Evolutionary conservation across 64 coral and sea anemone genomes (phyloP), one percentile per base, ranked within the genome.

Genomic region (Pocillopora damicornis): DNA sequence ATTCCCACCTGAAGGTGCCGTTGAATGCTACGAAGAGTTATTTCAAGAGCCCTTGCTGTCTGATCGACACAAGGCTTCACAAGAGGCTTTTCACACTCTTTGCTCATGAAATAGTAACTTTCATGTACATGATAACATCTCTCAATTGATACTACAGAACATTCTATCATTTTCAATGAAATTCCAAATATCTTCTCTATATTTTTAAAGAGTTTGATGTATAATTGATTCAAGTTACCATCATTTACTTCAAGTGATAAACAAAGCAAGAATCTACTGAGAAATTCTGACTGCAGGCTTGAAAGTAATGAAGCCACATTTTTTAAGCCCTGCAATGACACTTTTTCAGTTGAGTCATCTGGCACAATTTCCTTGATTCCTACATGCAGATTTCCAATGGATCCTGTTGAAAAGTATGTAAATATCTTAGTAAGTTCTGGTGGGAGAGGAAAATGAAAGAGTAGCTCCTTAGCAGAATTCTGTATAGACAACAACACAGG

Each of bases 261-360:
- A 61, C 67, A 77, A 20, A 97, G 72, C 5, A 97, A 60, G 73
- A 90, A 90, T 63, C 94, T 89, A 51, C 94, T 88, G 4, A 97
- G 77, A 51, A 97, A 83, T 77, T 93, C 94, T 58, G 94, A 97
- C 60, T 97, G 94, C 8, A 92, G 57, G 22, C 74, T 51, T 74
- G 74, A 84, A 87, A 87, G 42, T 58, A 90, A 63, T 56, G 88
- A 83, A 20, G 78, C 67, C 17, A 90, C 30, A 87, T 68, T 36
- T 93, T 93, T 97, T 4, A 97, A 89, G 25, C 60, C 82, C 75
- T 88, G 88, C 25, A 93, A 59, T 88, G 94, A 97, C 42, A 97
- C 17, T 71, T 75, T 65, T 68, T 56, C 73, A 60, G 76, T 37
- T 1, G 66, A 60, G 35, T 37, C 11, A 37, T 11, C 74, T 30